Conservation (phyloP, 2,113 vertebrate genomes). For the Leptobrachium ailaonicum region DNA sequence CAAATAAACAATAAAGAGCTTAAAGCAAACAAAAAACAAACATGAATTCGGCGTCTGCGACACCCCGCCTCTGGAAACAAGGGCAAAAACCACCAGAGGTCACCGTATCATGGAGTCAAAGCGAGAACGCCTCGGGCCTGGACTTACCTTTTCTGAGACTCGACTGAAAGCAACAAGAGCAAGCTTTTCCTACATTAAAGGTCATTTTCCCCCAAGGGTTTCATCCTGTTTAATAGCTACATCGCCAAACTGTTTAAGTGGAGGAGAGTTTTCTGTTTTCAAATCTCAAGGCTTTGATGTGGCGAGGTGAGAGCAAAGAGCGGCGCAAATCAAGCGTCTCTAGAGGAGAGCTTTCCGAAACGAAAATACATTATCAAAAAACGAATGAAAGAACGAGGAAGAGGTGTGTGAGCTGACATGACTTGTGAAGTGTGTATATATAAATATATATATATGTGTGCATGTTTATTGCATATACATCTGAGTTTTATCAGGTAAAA, state of each 20-base stretch:
- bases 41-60: background rate
- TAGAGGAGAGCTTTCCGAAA: background rate
- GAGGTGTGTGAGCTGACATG: background rate
- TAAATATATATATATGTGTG: no score
- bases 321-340: conserved; percentile 10
- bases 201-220: conserved; percentile 32
- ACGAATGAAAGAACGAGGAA: background rate
- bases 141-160: conserved; percentile 35
- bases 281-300: conserved; percentile 22
- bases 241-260: conserved; percentile 10
- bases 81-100: conserved; percentile 26
- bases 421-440: no score
- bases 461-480: no score
- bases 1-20: background rate
- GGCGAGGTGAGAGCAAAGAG: background rate
- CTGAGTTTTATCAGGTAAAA: no score
- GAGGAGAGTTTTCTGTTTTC: conserved; percentile 19
- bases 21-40: conserved; percentile 9
- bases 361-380: background rate
- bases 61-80: conserved; percentile 10
- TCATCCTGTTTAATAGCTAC: conserved; percentile 49
- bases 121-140: conserved; percentile 19
- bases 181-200: conserved; percentile 36
- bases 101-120: conserved; percentile 26
- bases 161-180: conserved; percentile 12